Evolutionary conservation across 2,888 invertebrate species (phyloP).

Genomic region (Parthenolecanium corni): DNA sequence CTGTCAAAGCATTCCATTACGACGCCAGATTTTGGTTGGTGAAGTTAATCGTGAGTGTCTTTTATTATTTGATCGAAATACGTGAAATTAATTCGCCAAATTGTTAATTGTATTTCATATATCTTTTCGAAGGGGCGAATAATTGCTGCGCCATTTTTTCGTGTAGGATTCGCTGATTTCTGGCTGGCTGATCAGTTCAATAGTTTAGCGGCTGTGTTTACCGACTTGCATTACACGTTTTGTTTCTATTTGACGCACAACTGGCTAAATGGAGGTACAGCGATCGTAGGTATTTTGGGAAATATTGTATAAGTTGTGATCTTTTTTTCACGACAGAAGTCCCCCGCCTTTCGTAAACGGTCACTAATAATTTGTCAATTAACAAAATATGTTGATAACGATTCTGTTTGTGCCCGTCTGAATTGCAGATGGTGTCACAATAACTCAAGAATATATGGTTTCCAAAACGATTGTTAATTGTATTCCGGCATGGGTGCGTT

Average conservation of each 20-base stretch:
- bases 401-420: not conserved
- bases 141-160: constrained; percentile 79
- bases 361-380: too few relatives aligned
- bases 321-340: not conserved
- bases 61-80: not conserved
- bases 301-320: not conserved
- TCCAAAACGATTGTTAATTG: constrained; percentile 77
- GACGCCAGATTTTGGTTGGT: constrained; percentile 91
- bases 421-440: constrained; percentile 1
- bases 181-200: constrained; percentile 98
- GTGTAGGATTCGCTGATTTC: constrained; percentile 93
- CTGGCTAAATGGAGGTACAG: constrained; percentile 42
- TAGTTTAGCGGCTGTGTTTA: constrained; percentile 74
- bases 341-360: not conserved
- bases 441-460: constrained; percentile 9
- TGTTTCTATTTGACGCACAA: constrained; percentile 81
- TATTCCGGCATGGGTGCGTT: constrained; percentile 94
- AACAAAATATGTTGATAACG: too few relatives aligned
- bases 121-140: constrained; percentile 57
- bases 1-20: constrained; percentile 78
- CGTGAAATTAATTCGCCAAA: too few relatives aligned
- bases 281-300: constrained; percentile 19
- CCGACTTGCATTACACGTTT: constrained; percentile 86
- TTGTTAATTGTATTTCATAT: constrained; percentile 22
- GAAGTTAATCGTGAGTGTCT: constrained; percentile 62